phyloP scores from a whole-genome alignment of 2,888 invertebrate species.

The Megamerina dolium region DNA sequence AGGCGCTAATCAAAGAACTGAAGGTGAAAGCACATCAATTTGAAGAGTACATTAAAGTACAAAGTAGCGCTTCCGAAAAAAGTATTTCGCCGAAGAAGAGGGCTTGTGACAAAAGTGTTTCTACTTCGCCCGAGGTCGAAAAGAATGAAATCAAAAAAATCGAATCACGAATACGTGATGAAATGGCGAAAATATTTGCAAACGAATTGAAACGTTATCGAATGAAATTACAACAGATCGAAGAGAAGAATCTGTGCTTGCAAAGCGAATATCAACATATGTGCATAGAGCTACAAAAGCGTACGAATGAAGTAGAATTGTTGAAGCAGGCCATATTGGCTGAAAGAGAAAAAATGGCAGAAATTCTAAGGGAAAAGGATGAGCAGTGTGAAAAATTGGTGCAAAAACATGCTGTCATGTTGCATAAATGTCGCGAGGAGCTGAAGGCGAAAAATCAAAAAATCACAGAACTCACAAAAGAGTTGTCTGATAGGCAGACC shows the following conservation, averaged over 20 bases:
- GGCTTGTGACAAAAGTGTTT: conserved; percentile 33
- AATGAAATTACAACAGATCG: conserved; percentile 46
- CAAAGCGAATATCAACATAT: conserved; percentile 37
- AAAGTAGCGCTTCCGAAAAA: conserved; percentile 45
- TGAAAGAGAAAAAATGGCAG: conserved; percentile 42
- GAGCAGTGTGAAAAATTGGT: conserved; percentile 24
- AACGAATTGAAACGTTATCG: conserved; percentile 55
- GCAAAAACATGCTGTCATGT: conserved; percentile 32
- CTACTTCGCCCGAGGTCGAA: conserved; percentile 35
- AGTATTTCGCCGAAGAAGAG: conserved; percentile 25
- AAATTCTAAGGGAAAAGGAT: conserved; percentile 35
- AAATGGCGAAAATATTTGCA: conserved; percentile 62
- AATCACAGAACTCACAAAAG: conserved; percentile 36
- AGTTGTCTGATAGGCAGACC: conserved; percentile 39
- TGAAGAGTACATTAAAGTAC: conserved; percentile 57
- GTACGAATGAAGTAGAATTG: conserved; percentile 42
- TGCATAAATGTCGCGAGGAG: conserved; percentile 38
- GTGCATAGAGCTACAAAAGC: conserved; percentile 32
- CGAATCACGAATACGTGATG: conserved; percentile 56
- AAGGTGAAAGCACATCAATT: conserved; percentile 60
- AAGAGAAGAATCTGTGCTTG: conserved; percentile 29
- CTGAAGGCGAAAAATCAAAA: conserved; percentile 51
- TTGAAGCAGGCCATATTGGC: conserved; percentile 45
- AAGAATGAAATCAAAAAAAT: conserved; percentile 30
- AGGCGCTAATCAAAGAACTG: conserved; percentile 56